Base-by-base conservation (phyloP, 2,113 vertebrate genomes). In the Tretioscincus oriximinensis region DNA sequence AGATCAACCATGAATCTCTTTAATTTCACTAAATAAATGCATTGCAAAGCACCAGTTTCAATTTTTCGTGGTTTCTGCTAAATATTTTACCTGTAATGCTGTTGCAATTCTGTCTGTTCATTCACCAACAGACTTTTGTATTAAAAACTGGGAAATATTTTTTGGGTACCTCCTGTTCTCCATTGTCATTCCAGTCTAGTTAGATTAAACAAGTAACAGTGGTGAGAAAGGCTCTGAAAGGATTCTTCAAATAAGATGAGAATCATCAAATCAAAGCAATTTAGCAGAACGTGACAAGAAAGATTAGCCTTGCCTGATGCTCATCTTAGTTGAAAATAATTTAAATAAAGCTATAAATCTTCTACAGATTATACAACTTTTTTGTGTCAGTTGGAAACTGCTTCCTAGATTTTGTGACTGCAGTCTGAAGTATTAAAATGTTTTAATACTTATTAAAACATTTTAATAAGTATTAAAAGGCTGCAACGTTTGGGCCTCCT, bases 261-360 rank as follows among this genome's bases (percentile, higher is more conserved):
- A 86, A 89, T 90, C 90, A 90, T 92, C 91, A 91, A 92, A 93
- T 91, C 88, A 92, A 89, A 92, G 88, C 90, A 92, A 92, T 93
- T 93, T 92, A 92, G 88, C 89, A 93, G 82, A 89, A 90, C 78
- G 10, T 92, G 92, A 91, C 92, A 93, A 93, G 91, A 93, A 92
- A 90, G 88, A 92, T 93, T 92, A 92, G 92, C 85, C 90, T 87
- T 90, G 88, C 89, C 92, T 90, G 88, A 65, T 92, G 90, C 86
- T 92, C 91, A 91, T 92, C 90, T 93, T 85, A 73, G 90, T 90
- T 92, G 91, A 92, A 92, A 93, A 92, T 92, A 87, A 91, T 92
- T 92, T 92, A 93, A 92, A 92, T 90, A 93, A 92, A 92, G 90
- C 89, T 86, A 93, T 92, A 92, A 91, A 92, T 92, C 91, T 92